Evolutionary conservation across 1,140 invertebrate species (phyloP), one percentile per base, ranked within the genome.

Genomic region (Dinothrombium tinctorium): DNA sequence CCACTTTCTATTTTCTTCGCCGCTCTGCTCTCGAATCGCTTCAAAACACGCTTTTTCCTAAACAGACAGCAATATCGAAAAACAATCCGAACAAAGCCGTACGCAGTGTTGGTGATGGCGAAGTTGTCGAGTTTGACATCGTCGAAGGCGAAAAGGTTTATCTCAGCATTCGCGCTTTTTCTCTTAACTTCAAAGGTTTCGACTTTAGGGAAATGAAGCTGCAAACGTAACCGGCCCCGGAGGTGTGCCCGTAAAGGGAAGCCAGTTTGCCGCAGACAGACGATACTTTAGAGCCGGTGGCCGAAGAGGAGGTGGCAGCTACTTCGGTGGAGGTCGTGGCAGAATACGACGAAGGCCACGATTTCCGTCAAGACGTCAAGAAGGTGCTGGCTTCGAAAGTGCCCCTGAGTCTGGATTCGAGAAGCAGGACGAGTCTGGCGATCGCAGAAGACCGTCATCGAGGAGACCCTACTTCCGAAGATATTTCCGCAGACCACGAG

Each of bases 51-150:
- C 26, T 8, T 7, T 33, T 25, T 35, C 37, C 20, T 21, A 42
- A 40, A 20, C 15, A 66, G 58, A 69, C 89, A 48, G 90, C 90
- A 49, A 96, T 99, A 54, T 68, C 74, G 45, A 90, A 87, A 61
- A 96, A 96, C 68, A 69, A 54, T 61, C 90, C 90, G 41, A 80
- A 81, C 53, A 98, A 98, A 67, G 80, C 81, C 54, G 82, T 96
- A 49, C 74, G 89, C 55, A 90, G 84, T 61, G 87, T 98, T 44
- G 92, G 90, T 50, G 90, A 98, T 66, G 90, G 89, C 36, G 92
- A 98, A 67, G 72, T 78, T 44, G 92, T 98, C 45, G 87, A 96
- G 61, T 98, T 99, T 65, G 90, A 94, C 63, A 89, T 99, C 43
- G 92, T 98, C 44, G 83, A 90, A 55, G 92, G 92, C 41, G 86